These are phyloP conservation scores for Aphelenchoides fujianensis DNA, from an alignment of 1,140 invertebrate genomes.

Conservation along the genomic window DNA sequence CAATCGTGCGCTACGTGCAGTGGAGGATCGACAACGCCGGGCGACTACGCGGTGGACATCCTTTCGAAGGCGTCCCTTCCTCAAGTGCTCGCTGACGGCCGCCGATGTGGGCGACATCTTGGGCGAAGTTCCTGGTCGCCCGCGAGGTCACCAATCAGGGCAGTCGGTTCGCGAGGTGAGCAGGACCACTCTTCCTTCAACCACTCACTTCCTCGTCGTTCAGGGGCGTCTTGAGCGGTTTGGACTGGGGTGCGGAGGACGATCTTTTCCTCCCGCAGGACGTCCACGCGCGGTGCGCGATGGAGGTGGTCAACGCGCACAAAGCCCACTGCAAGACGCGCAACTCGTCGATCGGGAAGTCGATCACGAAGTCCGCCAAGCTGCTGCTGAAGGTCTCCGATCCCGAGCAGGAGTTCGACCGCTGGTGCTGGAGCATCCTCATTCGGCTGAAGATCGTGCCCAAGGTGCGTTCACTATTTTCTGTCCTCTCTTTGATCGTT, in stretches of 20 bases:
- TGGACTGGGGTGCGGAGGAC: constrained; percentile 30
- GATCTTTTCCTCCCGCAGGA: constrained; percentile 8
- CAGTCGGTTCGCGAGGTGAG: background rate
- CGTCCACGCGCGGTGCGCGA: constrained; percentile 13
- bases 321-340: constrained; percentile 47
- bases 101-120: constrained; percentile 36
- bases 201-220: background rate
- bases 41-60: constrained; percentile 47
- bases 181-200: too few relatives aligned
- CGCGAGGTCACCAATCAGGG: constrained; percentile 20
- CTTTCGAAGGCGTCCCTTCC: constrained; percentile 35
- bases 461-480: constrained; percentile 22
- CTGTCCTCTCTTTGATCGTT: constrained; percentile 19
- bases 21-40: constrained; percentile 41
- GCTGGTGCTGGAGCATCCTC: constrained; percentile 46
- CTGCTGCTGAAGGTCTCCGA: constrained; percentile 40
- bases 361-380: constrained; percentile 43
- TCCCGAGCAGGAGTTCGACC: constrained; percentile 43
- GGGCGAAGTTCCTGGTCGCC: constrained; percentile 44
- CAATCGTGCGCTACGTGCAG: constrained; percentile 40
- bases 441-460: constrained; percentile 35
- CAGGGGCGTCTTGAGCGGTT: constrained; percentile 34
- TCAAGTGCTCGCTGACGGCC: constrained; percentile 26
- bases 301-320: constrained; percentile 35
- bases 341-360: constrained; percentile 41